Percentiles rank a stretch among this genome's conserved stretches.
Evolutionary conservation across 2,113 vertebrate species (phyloP).

Genomic region (Lepus timidus): DNA sequence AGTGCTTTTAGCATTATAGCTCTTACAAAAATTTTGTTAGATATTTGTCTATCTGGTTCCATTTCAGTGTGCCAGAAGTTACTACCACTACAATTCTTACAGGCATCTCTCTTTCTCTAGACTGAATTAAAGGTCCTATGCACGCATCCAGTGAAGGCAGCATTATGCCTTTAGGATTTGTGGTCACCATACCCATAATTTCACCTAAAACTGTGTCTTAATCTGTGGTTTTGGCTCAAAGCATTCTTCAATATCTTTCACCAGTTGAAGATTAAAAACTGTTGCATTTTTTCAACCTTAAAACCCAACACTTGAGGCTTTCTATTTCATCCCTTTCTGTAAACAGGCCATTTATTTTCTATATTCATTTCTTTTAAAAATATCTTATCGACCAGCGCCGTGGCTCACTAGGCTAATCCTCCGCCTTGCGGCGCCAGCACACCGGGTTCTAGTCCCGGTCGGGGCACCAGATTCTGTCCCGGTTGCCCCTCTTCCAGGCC

Average conservation of each 20-base stretch:
- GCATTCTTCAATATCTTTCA: background rate
- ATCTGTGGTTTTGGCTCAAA: background rate
- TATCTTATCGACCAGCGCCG: background rate
- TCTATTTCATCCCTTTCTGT: background rate
- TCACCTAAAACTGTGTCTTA: background rate
- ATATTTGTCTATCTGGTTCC: background rate
- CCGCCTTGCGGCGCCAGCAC: no score
- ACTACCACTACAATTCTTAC: background rate
- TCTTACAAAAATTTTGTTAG: background rate
- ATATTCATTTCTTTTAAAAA: constrained; percentile 26
- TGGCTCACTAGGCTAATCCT: no score
- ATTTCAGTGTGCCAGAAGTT: background rate
- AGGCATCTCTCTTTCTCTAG: background rate
- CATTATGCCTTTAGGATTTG: background rate
- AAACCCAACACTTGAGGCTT: background rate
- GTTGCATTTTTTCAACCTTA: constrained; percentile 12
- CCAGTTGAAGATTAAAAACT: constrained; percentile 41
- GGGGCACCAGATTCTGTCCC: no score
- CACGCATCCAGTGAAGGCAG: background rate
- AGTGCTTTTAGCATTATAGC: background rate
- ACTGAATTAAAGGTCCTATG: background rate
- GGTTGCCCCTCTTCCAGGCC: no score
- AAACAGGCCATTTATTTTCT: background rate
- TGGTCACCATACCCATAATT: background rate
- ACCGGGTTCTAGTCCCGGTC: no score